These are phyloP conservation scores for Notarius quadriscutis DNA, from an alignment of 2,113 vertebrate genomes.

Conservation along the genomic window DNA sequence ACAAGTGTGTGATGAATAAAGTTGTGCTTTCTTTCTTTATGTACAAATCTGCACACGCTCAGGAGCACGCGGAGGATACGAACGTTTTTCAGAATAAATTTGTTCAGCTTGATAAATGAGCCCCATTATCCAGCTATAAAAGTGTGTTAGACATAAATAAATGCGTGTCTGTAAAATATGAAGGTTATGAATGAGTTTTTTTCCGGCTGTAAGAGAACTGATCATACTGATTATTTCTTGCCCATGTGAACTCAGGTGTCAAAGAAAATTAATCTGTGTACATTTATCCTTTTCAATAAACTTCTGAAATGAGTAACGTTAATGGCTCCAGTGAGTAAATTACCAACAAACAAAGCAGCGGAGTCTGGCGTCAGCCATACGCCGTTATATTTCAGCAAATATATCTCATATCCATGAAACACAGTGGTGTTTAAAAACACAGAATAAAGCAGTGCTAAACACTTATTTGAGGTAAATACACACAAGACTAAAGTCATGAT, in stretches of 20 bases:
- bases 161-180: too few species aligned
- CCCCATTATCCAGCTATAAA: too few species aligned
- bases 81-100: too few species aligned
- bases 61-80: too few species aligned
- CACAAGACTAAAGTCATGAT: background rate
- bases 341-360: background rate
- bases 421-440: background rate
- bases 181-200: background rate
- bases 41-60: too few species aligned
- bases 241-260: background rate
- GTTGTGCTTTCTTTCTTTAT: too few species aligned
- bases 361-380: background rate
- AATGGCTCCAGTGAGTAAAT: background rate
- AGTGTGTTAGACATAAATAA: too few species aligned
- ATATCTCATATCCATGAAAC: background rate
- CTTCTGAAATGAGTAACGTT: background rate
- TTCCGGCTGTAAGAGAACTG: background rate
- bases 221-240: background rate
- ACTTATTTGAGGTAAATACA: background rate
- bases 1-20: too few species aligned
- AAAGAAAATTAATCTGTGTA: background rate
- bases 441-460: background rate
- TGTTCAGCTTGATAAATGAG: too few species aligned
- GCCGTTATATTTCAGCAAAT: conserved; percentile 6
- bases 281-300: background rate